A percentile compares a stretch with the other conserved stretches of the same genome.
Conservation (phyloP, 1,140 invertebrate genomes). For the Chironomus tepperi region DNA sequence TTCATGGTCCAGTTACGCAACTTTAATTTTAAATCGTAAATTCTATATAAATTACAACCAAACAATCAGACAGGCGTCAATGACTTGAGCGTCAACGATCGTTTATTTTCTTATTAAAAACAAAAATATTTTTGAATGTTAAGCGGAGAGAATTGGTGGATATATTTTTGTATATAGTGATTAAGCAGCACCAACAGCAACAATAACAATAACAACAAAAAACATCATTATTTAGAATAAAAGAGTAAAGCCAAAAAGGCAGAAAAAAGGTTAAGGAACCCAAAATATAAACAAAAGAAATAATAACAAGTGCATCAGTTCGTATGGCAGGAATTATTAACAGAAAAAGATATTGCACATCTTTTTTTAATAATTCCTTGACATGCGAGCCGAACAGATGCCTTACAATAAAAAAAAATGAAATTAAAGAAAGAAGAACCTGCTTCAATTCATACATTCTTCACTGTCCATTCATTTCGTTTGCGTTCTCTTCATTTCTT, state of each 20-base stretch:
- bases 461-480: background rate
- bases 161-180: too few relatives aligned
- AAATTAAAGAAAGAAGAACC: background rate
- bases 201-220: too few relatives aligned
- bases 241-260: background rate
- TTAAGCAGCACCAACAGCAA: too few relatives aligned
- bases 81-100: too few relatives aligned
- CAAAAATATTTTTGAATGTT: too few relatives aligned
- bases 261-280: constrained; percentile 10
- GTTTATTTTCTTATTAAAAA: too few relatives aligned
- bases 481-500: background rate
- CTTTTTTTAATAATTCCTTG: background rate
- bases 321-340: background rate
- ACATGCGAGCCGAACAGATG: background rate
- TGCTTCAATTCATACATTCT: constrained; percentile 1
- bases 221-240: background rate
- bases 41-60: too few relatives aligned
- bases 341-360: background rate
- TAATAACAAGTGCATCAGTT: background rate
- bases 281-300: constrained; percentile 17
- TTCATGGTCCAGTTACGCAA: too few relatives aligned
- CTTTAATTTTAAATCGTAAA: too few relatives aligned
- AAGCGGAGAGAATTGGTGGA: too few relatives aligned
- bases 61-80: too few relatives aligned
- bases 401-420: too few relatives aligned